Conservation (phyloP, 2,888 invertebrate species). For the Doris montereyensis region DNA sequence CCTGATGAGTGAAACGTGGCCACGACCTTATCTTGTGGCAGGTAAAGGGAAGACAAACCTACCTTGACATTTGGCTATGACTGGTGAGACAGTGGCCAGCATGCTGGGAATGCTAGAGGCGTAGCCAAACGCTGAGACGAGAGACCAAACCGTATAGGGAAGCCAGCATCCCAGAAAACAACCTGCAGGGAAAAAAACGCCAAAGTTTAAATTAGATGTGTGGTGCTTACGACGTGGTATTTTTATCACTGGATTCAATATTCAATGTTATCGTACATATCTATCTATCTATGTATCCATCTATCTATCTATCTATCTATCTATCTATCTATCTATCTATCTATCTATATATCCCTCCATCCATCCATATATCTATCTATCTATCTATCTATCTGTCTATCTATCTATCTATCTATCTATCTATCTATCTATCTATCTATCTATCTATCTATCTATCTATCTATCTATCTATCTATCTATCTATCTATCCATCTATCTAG, state of each 20-base stretch:
- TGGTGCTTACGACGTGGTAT: not conserved
- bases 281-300: no score
- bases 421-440: not conserved
- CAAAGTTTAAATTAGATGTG: no score
- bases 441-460: not conserved
- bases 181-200: slow-evolving; percentile 49
- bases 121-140: slow-evolving; percentile 57
- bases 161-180: slow-evolving; percentile 58
- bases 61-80: slow-evolving; percentile 57
- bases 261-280: no score
- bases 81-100: slow-evolving; percentile 53
- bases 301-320: no score
- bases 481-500: no score
- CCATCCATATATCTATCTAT: no score
- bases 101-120: slow-evolving; percentile 48
- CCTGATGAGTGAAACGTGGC: no score
- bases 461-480: not conserved
- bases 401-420: no score
- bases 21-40: no score
- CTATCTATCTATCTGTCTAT: no score
- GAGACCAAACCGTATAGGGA: slow-evolving; percentile 62
- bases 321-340: no score
- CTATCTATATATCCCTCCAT: no score
- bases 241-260: not conserved
- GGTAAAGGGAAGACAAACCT: slow-evolving; percentile 48